These are phyloP conservation scores for Trachelipus rathkii DNA, from an alignment of 1,140 invertebrate species.

Conservation along the genomic window DNA sequence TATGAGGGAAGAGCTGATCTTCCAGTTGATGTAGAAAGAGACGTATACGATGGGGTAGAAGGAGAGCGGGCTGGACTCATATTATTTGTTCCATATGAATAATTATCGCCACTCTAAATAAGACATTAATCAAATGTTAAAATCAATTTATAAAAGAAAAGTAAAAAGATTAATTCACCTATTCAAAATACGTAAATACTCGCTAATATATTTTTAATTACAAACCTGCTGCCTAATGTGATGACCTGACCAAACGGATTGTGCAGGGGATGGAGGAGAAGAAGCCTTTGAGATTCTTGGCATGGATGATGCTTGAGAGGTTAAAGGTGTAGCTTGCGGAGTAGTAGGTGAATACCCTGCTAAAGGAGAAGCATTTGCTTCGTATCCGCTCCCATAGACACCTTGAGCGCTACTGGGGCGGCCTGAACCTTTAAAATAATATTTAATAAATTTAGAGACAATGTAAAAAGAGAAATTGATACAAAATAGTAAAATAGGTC, in stretches of 20 bases:
- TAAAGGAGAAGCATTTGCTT: conserved; percentile 65
- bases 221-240: conserved; percentile 62
- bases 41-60: conserved; percentile 53
- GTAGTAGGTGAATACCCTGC: conserved; percentile 50
- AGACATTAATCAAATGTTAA: no score
- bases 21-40: conserved; percentile 63
- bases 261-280: conserved; percentile 47
- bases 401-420: conserved; percentile 65
- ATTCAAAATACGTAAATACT: no score
- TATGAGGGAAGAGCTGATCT: conserved; percentile 53
- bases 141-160: no score
- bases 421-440: conserved; percentile 32
- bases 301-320: conserved; percentile 52
- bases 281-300: conserved; percentile 50
- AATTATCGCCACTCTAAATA: conserved; percentile 22
- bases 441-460: no score
- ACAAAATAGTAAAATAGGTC: no score
- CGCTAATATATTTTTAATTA: no score
- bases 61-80: conserved; percentile 45
- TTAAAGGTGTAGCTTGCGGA: conserved; percentile 34
- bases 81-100: conserved; percentile 27
- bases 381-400: conserved; percentile 62
- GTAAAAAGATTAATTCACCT: no score
- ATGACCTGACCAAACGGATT: conserved; percentile 55
- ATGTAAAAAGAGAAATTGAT: background rate